Evolutionary conservation across 2,797 vertebrate genomes (phyloP).

Genomic region (Hephaestus fuliginosus): DNA sequence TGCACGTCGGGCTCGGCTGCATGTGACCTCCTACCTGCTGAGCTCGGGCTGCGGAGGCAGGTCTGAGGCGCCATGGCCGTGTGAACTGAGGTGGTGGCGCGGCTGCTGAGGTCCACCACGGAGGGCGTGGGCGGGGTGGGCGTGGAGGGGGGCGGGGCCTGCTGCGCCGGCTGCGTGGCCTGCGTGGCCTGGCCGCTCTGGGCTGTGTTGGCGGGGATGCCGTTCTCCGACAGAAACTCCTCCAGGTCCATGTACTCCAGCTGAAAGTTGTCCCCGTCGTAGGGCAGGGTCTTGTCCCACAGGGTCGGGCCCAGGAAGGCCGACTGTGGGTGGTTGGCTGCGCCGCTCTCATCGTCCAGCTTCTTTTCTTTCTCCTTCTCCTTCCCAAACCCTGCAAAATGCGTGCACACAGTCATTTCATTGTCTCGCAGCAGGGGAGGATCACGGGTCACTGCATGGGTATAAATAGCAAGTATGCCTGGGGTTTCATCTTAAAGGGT

Average conservation of each 20-base stretch:
- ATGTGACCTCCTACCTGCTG: slow-evolving; percentile 88
- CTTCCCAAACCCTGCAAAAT: slow-evolving; percentile 87
- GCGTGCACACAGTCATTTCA: slow-evolving; percentile 50
- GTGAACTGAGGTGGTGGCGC: slow-evolving; percentile 90
- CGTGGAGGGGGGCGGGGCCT: slow-evolving; percentile 68
- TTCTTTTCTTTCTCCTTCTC: slow-evolving; percentile 95
- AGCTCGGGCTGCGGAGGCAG: slow-evolving; percentile 91
- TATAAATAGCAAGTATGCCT: slow-evolving; percentile 33
- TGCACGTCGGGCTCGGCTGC: background rate
- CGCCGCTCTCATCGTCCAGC: slow-evolving; percentile 91
- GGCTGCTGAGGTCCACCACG: slow-evolving; percentile 95
- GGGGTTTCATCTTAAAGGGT: slow-evolving; percentile 6
- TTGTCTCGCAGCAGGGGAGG: slow-evolving; percentile 26
- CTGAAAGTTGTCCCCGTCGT: slow-evolving; percentile 97
- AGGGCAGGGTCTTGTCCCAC: slow-evolving; percentile 99
- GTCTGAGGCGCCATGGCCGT: slow-evolving; percentile 88
- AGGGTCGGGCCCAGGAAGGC: slow-evolving; percentile 97
- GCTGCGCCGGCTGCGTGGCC: slow-evolving; percentile 63
- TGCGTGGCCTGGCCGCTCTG: slow-evolving; percentile 88
- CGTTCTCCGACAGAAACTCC: slow-evolving; percentile 98
- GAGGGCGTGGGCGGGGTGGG: slow-evolving; percentile 76
- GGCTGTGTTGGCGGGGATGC: slow-evolving; percentile 93
- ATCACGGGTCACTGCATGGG: slow-evolving; percentile 38
- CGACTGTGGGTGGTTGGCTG: slow-evolving; percentile 89
- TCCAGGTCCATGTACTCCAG: slow-evolving; percentile 99